phyloP scores from a whole-genome alignment of 92 coral and sea anemone species.

The Bergia puertoricense region DNA sequence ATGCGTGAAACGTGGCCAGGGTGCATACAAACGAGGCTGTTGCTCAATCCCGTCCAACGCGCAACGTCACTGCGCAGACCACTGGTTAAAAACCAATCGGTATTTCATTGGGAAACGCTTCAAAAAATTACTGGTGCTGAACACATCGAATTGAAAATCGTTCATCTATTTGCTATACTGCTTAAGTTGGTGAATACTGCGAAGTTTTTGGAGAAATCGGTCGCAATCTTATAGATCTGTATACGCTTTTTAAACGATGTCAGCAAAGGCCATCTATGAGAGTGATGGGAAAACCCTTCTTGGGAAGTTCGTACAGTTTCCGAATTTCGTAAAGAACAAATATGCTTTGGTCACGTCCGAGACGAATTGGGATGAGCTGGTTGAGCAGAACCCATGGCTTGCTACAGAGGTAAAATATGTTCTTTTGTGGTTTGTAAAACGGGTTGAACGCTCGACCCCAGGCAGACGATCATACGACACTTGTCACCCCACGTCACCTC shows the following conservation, averaged over 20 bases:
- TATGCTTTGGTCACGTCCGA: slow-evolving; percentile 66
- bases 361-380: slow-evolving; percentile 78
- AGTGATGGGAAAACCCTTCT: slow-evolving; percentile 87
- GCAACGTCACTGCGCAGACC: slow-evolving; percentile 33
- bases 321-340: slow-evolving; percentile 68
- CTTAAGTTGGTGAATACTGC: background rate
- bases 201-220: background rate
- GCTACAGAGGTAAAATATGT: slow-evolving; percentile 62
- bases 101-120: background rate
- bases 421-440: background rate
- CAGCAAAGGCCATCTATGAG: slow-evolving; percentile 96
- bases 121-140: background rate
- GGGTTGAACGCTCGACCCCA: background rate
- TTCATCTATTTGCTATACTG: background rate
- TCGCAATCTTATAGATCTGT: background rate
- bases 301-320: slow-evolving; percentile 65
- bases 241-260: slow-evolving; percentile 55
- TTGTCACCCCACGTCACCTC: slow-evolving; percentile 16
- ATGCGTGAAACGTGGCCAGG: slow-evolving; percentile 31
- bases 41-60: slow-evolving; percentile 22
- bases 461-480: too few relatives aligned
- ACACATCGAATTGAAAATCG: background rate
- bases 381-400: slow-evolving; percentile 79
- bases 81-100: background rate
- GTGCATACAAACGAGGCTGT: slow-evolving; percentile 32